Percentiles rank a stretch among this genome's conserved stretches.
Conservation (phyloP, 2,888 invertebrate genomes). For the Cephus pygmeus region DNA sequence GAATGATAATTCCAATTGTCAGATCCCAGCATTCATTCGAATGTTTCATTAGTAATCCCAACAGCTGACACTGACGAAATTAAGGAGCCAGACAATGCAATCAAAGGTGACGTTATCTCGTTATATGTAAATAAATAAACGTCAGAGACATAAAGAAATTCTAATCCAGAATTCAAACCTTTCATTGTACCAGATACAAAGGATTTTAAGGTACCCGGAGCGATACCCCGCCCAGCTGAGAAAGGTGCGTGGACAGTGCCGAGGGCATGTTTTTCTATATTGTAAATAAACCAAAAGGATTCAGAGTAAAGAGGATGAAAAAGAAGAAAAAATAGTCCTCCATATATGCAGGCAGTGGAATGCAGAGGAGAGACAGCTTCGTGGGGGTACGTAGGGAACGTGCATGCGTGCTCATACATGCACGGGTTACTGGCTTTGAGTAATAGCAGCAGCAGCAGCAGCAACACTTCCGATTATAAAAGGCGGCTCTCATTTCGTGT, state of each 20-base stretch:
- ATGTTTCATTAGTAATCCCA: background rate
- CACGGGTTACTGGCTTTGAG: constrained; percentile 1
- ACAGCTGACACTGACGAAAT: background rate
- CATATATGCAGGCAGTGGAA: constrained; percentile 7
- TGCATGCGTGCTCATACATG: constrained; percentile 15
- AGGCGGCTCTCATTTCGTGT: constrained; percentile 28
- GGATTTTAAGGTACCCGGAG: background rate
- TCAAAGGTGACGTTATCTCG: background rate
- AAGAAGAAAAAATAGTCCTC: background rate
- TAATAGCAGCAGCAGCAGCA: constrained; percentile 13
- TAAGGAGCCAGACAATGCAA: background rate
- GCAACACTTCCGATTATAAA: constrained; percentile 35
- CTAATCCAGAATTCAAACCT: background rate
- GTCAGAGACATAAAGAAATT: background rate
- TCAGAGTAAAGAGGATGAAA: background rate
- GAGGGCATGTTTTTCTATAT: background rate
- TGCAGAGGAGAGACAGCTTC: constrained; percentile 6
- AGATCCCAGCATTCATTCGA: background rate
- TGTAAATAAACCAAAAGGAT: background rate
- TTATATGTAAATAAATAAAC: background rate
- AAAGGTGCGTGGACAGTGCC: background rate
- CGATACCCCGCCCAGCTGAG: constrained; percentile 2
- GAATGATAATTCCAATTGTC: background rate
- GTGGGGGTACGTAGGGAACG: constrained; percentile 3
- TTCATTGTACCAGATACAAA: too few relatives aligned